Conservation (phyloP, 2,888 invertebrate genomes). For the Thymelicus lineola region DNA sequence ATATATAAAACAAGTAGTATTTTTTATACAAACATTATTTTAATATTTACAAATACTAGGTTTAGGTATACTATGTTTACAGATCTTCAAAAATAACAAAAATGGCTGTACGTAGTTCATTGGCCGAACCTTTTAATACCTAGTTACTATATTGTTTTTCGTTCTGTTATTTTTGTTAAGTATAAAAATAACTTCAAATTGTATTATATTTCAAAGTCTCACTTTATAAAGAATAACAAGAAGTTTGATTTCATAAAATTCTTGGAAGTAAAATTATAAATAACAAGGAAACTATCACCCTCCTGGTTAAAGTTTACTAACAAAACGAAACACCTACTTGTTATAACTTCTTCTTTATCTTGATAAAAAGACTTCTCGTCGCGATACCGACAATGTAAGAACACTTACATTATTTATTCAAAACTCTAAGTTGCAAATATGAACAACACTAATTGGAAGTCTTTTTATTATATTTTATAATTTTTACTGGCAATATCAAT, state of each 20-base stretch:
- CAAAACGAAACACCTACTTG: constrained; percentile 17
- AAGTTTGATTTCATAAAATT: neutral
- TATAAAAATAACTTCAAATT: neutral
- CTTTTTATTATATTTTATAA: too few species aligned
- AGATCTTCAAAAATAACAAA: too few species aligned
- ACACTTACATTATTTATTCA: neutral
- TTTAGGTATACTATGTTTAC: too few species aligned
- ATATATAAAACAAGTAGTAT: too few species aligned
- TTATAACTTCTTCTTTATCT: constrained; percentile 22
- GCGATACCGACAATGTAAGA: neutral
- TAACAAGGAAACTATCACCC: constrained; percentile 16
- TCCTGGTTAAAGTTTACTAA: constrained; percentile 18
- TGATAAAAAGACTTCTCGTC: constrained; percentile 3
- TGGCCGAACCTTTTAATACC: too few species aligned
- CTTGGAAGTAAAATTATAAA: neutral
- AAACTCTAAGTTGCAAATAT: neutral
- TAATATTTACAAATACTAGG: too few species aligned
- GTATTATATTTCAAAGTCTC: neutral
- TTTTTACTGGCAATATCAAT: too few species aligned
- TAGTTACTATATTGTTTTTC: too few species aligned
- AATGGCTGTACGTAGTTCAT: too few species aligned
- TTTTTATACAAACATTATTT: too few species aligned
- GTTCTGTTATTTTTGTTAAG: too few species aligned
- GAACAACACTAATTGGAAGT: neutral
- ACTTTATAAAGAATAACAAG: neutral